Percentiles rank a stretch among this genome's conserved stretches.
These are phyloP conservation scores for Pollenia labialis DNA, from an alignment of 2,888 invertebrate species.

Conservation along the genomic window DNA sequence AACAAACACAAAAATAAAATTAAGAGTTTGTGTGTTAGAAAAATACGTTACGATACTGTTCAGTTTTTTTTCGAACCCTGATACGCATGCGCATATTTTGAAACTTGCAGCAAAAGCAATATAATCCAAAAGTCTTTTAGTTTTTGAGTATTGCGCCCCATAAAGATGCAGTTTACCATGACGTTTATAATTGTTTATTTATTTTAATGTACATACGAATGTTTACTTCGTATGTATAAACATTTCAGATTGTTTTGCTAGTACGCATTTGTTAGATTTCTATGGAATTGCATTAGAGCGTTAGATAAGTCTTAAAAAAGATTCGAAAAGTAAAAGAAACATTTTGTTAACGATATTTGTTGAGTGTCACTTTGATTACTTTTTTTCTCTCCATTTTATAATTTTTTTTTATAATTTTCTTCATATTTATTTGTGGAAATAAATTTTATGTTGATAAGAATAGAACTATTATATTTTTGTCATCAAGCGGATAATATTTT, in stretches of 20 bases:
- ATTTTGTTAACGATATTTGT: conserved; percentile 67
- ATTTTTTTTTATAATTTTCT: conserved; percentile 1
- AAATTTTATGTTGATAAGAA: conserved; percentile 54
- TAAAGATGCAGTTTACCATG: conserved; percentile 79
- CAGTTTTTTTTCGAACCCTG: too few species aligned
- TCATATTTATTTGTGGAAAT: conserved; percentile 41
- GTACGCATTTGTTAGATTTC: conserved; percentile 62
- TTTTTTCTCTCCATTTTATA: conserved; percentile 5
- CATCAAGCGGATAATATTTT: conserved; percentile 41
- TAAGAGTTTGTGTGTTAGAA: too few species aligned
- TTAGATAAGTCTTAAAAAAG: conserved; percentile 73
- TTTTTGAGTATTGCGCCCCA: conserved; percentile 35
- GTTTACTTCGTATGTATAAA: neutral
- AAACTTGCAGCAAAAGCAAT: too few species aligned
- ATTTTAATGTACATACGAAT: conserved; percentile 2
- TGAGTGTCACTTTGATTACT: conserved; percentile 47
- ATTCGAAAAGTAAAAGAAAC: conserved; percentile 9
- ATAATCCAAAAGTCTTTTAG: neutral
- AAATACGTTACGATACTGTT: too few species aligned
- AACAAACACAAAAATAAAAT: too few species aligned
- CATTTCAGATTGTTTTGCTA: conserved; percentile 27
- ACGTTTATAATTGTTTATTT: conserved; percentile 80
- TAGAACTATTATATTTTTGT: conserved; percentile 61
- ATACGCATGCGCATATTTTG: too few species aligned
- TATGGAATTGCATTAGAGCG: conserved; percentile 80